Evolutionary conservation across 2,888 invertebrate genomes (phyloP), one percentile per base, ranked within the genome.

Genomic region (Scrobipalpa costella): DNA sequence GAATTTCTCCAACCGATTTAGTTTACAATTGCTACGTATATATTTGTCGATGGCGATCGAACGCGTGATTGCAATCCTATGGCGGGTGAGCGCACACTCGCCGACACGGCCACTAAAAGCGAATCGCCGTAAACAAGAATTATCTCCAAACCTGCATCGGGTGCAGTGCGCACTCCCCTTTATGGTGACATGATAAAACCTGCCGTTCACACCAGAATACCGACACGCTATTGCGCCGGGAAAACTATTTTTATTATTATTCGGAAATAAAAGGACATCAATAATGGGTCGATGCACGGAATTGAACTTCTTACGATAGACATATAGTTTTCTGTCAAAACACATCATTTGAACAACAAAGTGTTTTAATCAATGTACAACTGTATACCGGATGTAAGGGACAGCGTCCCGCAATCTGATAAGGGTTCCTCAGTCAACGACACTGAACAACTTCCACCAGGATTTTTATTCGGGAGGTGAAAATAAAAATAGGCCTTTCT

Each of bases 91-190:
- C 76, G 79, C 79, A 79, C 80, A 77, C 69, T 69, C 71, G 66
- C 79, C 49, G 81, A 83, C 84, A 85, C 75, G 71, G 77, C 80
- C 84, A 86, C 86, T 89, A 90, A 90, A 90, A 90, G 86, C 88
- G 85, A 84, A 79, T 85, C 83, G 88, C 83, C 85, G 88, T 90
- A 90, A 90, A 89, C 86, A 86, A 88, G 88, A 86, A 88, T 90
- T 88, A 89, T 84, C 80, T 83, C 84, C 84, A 81, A 86, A 88
- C 86, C 84, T 84, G 86, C 85, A 86, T 83, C 81, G 84, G 76
- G 78, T 83, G 87, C 88, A 75, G 71, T 89, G 86, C 81, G 87
- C 88, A 88, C 87, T 89, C 86, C 81, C 83, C 85, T 88, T 87
- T 88, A 88, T 85, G 79, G 84, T 78, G 84, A 83, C 81, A 81